Evolutionary conservation across 1,140 invertebrate genomes (phyloP).

Genomic region (Palaemon carinicauda): DNA sequence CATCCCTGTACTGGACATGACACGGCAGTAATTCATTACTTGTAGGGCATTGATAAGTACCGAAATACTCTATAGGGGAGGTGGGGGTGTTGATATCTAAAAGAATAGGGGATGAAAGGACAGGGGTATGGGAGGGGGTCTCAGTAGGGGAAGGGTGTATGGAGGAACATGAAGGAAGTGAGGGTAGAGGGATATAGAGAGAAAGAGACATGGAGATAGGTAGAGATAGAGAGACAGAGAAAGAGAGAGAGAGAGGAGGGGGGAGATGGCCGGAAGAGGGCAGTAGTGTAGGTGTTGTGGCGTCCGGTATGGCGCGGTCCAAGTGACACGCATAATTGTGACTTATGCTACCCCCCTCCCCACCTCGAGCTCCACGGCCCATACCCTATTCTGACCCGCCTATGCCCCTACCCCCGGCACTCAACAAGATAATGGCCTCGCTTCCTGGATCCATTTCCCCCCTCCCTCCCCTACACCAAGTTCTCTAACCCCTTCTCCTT

Average conservation of each 20-base stretch:
- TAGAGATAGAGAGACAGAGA: not conserved
- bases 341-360: slow-evolving; percentile 35
- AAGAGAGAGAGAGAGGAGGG: not conserved
- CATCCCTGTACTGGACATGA: not conserved
- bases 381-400: too few species aligned
- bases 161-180: not conserved
- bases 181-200: not conserved
- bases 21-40: not conserved
- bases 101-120: not conserved
- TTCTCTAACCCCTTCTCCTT: slow-evolving; percentile 5
- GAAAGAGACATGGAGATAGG: not conserved
- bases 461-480: not conserved
- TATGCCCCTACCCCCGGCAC: not conserved
- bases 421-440: slow-evolving; percentile 30
- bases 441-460: slow-evolving; percentile 21
- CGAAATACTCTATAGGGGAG: not conserved
- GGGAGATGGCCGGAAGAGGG: slow-evolving; percentile 12
- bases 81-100: not conserved
- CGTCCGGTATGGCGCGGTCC: slow-evolving; percentile 9
- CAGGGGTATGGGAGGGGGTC: not conserved
- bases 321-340: slow-evolving; percentile 45
- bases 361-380: not conserved
- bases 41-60: not conserved
- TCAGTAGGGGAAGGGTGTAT: too few species aligned
- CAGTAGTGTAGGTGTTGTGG: slow-evolving; percentile 9